Percentiles rank a stretch among this genome's conserved stretches.
phyloP scores from a whole-genome alignment of 2,113 vertebrate species.

The Balaeniceps rex region DNA sequence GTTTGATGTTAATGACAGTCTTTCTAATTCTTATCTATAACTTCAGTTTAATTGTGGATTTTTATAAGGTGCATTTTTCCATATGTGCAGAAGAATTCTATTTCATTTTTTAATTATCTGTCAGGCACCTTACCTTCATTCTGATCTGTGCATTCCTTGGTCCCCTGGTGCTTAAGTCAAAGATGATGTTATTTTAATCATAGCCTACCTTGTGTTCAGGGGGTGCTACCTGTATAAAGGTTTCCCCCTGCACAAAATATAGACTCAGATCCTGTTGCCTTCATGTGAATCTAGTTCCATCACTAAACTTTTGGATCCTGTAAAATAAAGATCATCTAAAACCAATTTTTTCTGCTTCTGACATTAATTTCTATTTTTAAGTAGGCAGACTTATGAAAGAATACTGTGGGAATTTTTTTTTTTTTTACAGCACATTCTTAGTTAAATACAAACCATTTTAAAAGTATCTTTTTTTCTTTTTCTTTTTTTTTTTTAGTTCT shows the following conservation, averaged over 20 bases:
- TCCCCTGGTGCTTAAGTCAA: background rate
- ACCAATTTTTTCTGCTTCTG: background rate
- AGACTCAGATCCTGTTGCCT: background rate
- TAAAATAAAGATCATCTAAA: background rate
- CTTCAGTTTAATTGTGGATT: background rate
- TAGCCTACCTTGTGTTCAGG: background rate
- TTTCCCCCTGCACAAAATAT: background rate
- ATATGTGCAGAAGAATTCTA: background rate
- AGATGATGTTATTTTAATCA: background rate
- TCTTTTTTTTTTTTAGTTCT: fast-evolving
- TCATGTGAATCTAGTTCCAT: background rate
- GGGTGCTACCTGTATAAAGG: background rate
- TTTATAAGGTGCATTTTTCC: background rate
- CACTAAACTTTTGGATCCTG: background rate
- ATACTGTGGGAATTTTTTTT: background rate
- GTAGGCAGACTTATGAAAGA: background rate
- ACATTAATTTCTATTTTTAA: background rate
- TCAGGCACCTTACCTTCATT: background rate
- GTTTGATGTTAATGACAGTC: background rate
- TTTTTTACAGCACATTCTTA: background rate
- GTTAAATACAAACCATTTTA: background rate
- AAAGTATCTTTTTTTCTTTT: too few species aligned
- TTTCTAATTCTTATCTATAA: background rate
- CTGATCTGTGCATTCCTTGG: background rate
- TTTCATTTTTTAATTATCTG: background rate